Evolutionary conservation across 2,888 invertebrate genomes (phyloP), one percentile per base, ranked within the genome.

Genomic region (Ptychoptera contaminata): DNA sequence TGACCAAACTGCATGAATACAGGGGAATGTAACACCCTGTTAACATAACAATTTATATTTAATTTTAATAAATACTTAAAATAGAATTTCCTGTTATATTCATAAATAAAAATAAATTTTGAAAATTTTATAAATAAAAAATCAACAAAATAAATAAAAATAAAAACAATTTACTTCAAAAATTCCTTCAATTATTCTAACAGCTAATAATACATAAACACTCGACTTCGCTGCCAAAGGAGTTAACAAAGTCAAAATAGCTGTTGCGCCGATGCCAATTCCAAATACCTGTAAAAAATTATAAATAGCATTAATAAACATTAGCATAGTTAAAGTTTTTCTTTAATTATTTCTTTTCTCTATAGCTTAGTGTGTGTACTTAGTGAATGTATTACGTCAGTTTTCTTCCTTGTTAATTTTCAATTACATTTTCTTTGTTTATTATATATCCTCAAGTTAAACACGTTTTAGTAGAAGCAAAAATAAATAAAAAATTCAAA

Each of bases 1-100:
- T 0, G 83, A 70, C 84, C 87, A 87, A 23, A 88, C 76, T 1
- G 85, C 83, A 59, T 88, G 86, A 50, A 86, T 84, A 47, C 65
- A 62, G 4, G 66, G 64, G 37, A 65, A 65, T 11, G 64, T 65
- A 6, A 66, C 64, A 32, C 65, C 65, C 56, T 58, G 29, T 7
- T 46, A 47, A 16, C 12, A 12, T 37, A 10, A 42, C 23, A 16
- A 23, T 29, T 34, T 35, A 15, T 12, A 35, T 35, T 16, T 16
- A n/a, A 16, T 38, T 45, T 15, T 40, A 44, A 35, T 30, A 34
- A 34, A 37, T 23, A 14, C 9, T 35, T 35, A 16, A 30, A 16
- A 12, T 12, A 11, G 29, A 14, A 12, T 29, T 39, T 9, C 9
- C 7, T 23, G 16, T 37, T 41, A 14, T 34, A 10, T 16, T 37